Conservation (phyloP, 2,113 vertebrate species). For the Tricholaema leucomelas region DNA sequence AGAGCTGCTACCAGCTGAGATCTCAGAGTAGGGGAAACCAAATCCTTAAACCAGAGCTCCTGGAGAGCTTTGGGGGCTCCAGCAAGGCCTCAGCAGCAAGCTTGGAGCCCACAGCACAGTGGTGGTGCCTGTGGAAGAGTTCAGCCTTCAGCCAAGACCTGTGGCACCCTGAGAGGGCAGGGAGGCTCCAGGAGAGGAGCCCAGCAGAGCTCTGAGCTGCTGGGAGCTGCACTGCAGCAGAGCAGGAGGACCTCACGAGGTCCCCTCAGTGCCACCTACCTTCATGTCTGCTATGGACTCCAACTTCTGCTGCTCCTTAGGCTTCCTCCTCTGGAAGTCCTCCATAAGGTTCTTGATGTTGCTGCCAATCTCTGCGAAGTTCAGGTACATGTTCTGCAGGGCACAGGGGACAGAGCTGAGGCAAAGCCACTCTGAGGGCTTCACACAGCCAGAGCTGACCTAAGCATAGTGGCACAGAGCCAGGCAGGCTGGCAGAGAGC, state of each 20-base stretch:
- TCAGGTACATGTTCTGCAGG: constrained; percentile 93
- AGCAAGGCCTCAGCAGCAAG: background rate
- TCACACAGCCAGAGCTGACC: too few species aligned
- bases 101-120: background rate
- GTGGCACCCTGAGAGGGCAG: fast-evolving
- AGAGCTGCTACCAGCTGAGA: background rate
- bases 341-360: constrained; percentile 99
- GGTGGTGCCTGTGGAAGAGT: fast-evolving
- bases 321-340: constrained; percentile 94
- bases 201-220: fast-evolving
- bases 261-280: constrained; percentile 37
- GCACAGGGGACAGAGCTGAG: background rate
- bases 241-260: too few species aligned
- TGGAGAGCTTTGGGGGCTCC: background rate
- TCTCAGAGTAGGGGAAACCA: fast-evolving
- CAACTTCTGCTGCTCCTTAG: constrained; percentile 93
- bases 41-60: background rate
- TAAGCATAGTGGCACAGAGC: too few species aligned
- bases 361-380: constrained; percentile 96
- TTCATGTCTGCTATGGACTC: constrained; percentile 98
- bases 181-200: background rate
- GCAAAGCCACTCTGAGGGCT: background rate
- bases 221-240: background rate
- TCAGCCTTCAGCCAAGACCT: background rate
- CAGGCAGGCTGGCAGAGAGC: too few species aligned